A percentile compares a stretch with the other conserved stretches of the same genome.
phyloP scores from a whole-genome alignment of 2,888 invertebrate species.

The Tupiocoris notatus region DNA sequence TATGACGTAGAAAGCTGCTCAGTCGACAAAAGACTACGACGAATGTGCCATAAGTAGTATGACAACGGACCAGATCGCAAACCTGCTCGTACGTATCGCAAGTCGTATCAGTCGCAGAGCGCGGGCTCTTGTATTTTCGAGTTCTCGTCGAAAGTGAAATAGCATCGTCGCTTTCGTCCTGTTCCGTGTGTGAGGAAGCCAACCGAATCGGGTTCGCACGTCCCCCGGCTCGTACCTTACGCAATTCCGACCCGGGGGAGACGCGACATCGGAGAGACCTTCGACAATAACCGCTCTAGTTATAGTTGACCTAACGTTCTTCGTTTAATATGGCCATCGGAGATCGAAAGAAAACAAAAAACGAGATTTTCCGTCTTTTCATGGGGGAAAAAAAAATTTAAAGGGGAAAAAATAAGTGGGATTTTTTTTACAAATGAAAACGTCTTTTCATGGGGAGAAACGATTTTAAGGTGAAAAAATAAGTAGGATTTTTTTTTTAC shows the following conservation, averaged over 20 bases:
- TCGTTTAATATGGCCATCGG: too few relatives aligned
- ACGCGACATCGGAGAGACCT: not conserved
- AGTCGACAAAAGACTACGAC: not conserved
- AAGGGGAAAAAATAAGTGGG: too few relatives aligned
- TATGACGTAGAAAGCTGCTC: not conserved
- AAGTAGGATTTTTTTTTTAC: too few relatives aligned
- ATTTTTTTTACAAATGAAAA: too few relatives aligned
- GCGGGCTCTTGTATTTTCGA: not conserved
- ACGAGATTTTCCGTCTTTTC: too few relatives aligned
- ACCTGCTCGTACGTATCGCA: not conserved
- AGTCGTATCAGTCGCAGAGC: not conserved
- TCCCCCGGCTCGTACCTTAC: conserved; percentile 18
- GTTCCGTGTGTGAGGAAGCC: conserved; percentile 40
- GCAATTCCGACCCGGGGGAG: conserved; percentile 24
- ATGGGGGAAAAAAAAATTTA: too few relatives aligned
- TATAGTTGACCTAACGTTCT: too few relatives aligned
- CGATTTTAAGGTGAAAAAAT: too few relatives aligned
- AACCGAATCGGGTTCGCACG: conserved; percentile 30
- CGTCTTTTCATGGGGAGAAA: too few relatives aligned
- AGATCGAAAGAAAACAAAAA: too few relatives aligned
- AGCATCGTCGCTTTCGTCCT: conserved; percentile 32
- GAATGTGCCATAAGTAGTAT: not conserved
- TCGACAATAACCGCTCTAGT: not conserved
- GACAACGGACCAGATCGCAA: not conserved
- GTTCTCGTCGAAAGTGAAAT: conserved; percentile 29